A percentile compares a stretch with the other conserved stretches of the same genome.
phyloP scores from a whole-genome alignment of 1,140 invertebrate genomes.

The Sycobia sp. region DNA sequence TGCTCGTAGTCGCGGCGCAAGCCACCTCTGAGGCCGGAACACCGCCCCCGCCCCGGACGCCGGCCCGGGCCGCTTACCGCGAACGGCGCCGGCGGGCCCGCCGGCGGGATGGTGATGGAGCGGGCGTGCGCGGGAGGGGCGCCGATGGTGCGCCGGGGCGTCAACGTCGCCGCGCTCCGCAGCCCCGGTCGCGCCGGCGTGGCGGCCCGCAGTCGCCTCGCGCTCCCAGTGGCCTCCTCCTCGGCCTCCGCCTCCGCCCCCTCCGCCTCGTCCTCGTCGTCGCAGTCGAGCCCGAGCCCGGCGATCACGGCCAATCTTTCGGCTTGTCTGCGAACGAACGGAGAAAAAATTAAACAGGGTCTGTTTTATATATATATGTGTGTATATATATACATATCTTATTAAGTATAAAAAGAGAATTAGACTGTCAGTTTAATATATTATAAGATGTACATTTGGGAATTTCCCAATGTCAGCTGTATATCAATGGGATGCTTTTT shows the following conservation, averaged over 20 bases:
- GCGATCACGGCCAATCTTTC: slow-evolving; percentile 8
- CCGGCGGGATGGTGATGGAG: too few relatives aligned
- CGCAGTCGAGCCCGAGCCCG: neutral
- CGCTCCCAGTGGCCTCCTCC: neutral
- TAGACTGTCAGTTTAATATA: too few relatives aligned
- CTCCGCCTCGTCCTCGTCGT: neutral
- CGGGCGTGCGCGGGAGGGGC: too few relatives aligned
- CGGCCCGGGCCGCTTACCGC: slow-evolving; percentile 2
- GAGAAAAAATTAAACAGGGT: neutral
- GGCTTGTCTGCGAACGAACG: slow-evolving; percentile 17
- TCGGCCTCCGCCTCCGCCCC: neutral
- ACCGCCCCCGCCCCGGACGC: slow-evolving; percentile 31
- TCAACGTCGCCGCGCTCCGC: slow-evolving; percentile 10
- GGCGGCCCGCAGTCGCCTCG: neutral
- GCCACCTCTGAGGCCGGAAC: slow-evolving; percentile 15
- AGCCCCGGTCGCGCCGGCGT: neutral
- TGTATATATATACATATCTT: too few relatives aligned
- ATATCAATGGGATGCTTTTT: too few relatives aligned
- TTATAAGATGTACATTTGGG: too few relatives aligned
- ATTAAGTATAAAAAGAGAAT: too few relatives aligned
- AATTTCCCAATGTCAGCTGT: too few relatives aligned
- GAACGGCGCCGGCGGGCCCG: too few relatives aligned
- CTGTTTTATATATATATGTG: too few relatives aligned
- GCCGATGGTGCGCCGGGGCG: too few relatives aligned
- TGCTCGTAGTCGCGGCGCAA: slow-evolving; percentile 16